Conservation (phyloP, 1,140 invertebrate genomes). For the Choristoneura fumiferana region DNA sequence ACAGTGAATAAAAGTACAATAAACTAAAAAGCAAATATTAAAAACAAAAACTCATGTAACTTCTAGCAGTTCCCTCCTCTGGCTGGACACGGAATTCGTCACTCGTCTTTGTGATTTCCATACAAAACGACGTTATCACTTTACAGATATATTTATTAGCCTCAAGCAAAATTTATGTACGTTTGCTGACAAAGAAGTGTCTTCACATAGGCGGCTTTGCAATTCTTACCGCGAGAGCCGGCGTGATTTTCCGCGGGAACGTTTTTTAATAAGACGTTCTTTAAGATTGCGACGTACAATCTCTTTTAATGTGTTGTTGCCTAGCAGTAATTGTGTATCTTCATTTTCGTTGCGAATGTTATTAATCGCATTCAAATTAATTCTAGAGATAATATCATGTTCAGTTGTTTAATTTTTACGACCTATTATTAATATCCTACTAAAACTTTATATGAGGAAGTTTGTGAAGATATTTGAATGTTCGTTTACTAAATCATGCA, state of each 20-base stretch:
- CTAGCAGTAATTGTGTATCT: neutral
- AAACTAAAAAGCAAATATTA: no score
- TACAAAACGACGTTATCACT: constrained; percentile 14
- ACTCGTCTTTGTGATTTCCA: constrained; percentile 6
- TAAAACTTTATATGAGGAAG: no score
- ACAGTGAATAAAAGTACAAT: no score
- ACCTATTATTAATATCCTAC: no score
- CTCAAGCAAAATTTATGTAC: neutral
- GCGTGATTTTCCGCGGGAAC: neutral
- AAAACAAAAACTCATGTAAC: no score
- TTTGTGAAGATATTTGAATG: no score
- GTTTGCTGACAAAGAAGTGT: constrained; percentile 9
- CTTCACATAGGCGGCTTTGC: constrained; percentile 5
- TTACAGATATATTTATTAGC: constrained; percentile 15
- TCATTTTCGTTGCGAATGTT: constrained; percentile 8
- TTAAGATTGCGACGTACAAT: constrained; percentile 6
- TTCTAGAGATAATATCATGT: no score
- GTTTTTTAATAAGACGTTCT: constrained; percentile 12
- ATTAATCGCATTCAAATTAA: constrained; percentile 18
- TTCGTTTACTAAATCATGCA: no score
- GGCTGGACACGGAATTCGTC: neutral
- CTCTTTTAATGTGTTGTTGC: neutral
- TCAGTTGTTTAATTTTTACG: no score
- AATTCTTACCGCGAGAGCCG: constrained; percentile 1
- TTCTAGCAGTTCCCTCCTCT: neutral